Percentiles rank a stretch among this genome's conserved stretches.
phyloP scores from a whole-genome alignment of 2,797 vertebrate species.

The Falco rusticolus region DNA sequence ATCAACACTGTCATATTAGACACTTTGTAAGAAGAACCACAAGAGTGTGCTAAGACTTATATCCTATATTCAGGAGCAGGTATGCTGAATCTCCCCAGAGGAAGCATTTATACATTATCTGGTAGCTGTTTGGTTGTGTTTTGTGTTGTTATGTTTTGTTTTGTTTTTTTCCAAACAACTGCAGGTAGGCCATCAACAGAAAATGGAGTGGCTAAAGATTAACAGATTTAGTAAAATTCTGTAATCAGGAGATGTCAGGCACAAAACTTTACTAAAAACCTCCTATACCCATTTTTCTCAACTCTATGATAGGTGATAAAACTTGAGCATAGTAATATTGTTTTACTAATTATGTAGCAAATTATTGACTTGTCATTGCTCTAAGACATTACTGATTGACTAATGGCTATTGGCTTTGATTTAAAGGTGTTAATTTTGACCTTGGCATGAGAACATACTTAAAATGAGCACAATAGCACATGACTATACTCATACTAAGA shows the following conservation, averaged over 20 bases:
- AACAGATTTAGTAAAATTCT: background rate
- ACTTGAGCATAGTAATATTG: background rate
- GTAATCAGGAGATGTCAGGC: background rate
- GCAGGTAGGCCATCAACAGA: background rate
- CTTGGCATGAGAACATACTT: background rate
- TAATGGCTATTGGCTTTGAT: background rate
- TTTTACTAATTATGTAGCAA: background rate
- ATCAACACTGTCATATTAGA: no score
- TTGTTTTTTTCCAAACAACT: background rate
- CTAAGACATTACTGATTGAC: background rate
- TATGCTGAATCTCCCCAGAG: background rate
- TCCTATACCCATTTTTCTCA: background rate
- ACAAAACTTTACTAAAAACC: background rate
- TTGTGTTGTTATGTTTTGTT: no score
- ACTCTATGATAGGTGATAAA: background rate
- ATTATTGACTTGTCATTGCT: background rate
- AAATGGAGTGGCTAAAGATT: background rate
- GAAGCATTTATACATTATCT: background rate
- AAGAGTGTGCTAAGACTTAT: background rate
- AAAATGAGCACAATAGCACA: background rate
- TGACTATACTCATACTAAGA: background rate
- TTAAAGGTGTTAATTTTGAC: constrained; percentile 1
- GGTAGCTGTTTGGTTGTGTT: background rate
- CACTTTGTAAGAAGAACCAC: background rate
- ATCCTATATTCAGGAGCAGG: background rate